Evolutionary conservation across 1,140 invertebrate genomes (phyloP), one percentile per base, ranked within the genome.

Genomic region (Rhyzopertha dominica): DNA sequence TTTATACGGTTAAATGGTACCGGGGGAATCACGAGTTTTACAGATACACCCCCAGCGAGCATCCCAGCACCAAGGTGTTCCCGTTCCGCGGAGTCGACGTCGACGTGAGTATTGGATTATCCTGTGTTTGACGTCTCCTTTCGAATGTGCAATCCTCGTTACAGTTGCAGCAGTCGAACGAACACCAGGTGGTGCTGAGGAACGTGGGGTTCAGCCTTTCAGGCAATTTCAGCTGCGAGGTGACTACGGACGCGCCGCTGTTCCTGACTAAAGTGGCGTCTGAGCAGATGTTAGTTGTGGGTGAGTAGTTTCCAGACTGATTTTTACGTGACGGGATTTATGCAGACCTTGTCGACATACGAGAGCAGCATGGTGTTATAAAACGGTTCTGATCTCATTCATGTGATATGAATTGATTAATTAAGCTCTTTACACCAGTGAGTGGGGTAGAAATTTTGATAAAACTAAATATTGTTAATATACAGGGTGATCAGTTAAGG

Each of bases 1-100:
- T 90, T 23, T 89, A 89, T 67, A 82, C 84, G 2, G 80, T 91
- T 49, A 83, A 89, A 67, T 91, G 87, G 87, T 90, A 90, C 60
- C 75, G 84, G 34, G 87, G 85, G 8, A 77, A 72, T 51, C 74
- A 78, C 54, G 85, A 88, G 66, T 87, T 87, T 68, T 87, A 85
- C 67, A 75, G 85, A 51, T 87, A 78, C 61, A 80, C 82, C 1
- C 84, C 84, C 0, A 77, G 71, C 34, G 81, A 86, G 49, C 70
- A 65, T 22, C 82, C 82, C 0, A 67, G 73, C 12, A 84, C 74
- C 1, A 86, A 82, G 61, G 74, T 78, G 39, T 89, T 88, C 66
- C 75, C 77, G 28, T 70, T 85, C 28, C 67, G 75, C 3, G 84
- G 84, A 37, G 79, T 87, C 28, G 66, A 80, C 56, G 80, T 90